phyloP scores from a whole-genome alignment of 2,888 invertebrate genomes.

The Amphipoea oculea region DNA sequence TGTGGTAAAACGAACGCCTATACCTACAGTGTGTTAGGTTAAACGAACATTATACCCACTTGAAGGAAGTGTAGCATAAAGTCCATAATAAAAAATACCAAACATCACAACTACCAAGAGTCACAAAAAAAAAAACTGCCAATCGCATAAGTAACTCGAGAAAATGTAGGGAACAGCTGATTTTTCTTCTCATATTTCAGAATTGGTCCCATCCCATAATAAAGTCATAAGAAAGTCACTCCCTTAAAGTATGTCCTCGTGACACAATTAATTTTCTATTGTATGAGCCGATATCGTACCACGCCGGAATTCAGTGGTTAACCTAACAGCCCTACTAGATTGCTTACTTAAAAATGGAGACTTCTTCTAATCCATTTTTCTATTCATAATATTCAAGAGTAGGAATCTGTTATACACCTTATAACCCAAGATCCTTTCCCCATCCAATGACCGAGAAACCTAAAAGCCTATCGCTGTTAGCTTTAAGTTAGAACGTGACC shows the following conservation, averaged over 20 bases:
- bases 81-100: background rate
- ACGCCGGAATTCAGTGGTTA: too few relatives aligned
- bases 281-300: too few relatives aligned
- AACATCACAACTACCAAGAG: background rate
- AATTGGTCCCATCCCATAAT: background rate
- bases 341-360: background rate
- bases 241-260: background rate
- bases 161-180: background rate
- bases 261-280: too few relatives aligned
- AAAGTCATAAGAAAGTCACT: background rate
- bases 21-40: too few relatives aligned
- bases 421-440: background rate
- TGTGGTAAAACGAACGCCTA: background rate
- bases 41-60: too few relatives aligned
- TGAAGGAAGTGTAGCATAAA: background rate
- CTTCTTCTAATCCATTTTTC: background rate
- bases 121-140: background rate
- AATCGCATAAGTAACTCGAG: too few relatives aligned
- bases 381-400: background rate
- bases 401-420: background rate
- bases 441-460: constrained; percentile 22
- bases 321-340: too few relatives aligned
- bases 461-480: constrained; percentile 36
- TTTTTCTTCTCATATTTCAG: background rate
- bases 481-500: constrained; percentile 28